phyloP scores from a whole-genome alignment of 2,797 vertebrate species.

The Acridotheres tristis region DNA sequence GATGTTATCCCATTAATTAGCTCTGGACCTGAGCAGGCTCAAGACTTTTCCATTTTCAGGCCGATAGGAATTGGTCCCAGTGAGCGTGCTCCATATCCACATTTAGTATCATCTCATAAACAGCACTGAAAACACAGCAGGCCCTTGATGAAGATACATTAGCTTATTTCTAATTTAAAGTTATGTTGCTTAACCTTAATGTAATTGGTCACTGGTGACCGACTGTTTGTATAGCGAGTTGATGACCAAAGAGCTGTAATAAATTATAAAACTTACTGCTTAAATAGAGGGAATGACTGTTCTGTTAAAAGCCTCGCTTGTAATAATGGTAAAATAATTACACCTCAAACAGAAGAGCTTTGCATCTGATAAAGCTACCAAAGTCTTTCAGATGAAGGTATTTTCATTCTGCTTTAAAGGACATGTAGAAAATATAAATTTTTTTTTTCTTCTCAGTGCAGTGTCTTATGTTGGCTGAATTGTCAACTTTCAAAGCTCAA shows the following conservation, averaged over 20 bases:
- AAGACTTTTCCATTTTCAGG: conserved; percentile 81
- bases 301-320: conserved; percentile 74
- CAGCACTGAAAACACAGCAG: conserved; percentile 81
- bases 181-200: conserved; percentile 81
- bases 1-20: conserved; percentile 86
- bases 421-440: not conserved
- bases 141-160: conserved; percentile 81
- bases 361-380: conserved; percentile 71
- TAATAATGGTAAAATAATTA: conserved; percentile 82
- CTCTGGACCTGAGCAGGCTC: conserved; percentile 78
- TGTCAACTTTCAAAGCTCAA: conserved; percentile 51
- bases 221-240: conserved; percentile 81
- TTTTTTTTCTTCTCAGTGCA: not conserved
- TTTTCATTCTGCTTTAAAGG: conserved; percentile 70
- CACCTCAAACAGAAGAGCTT: conserved; percentile 68
- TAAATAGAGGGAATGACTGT: conserved; percentile 72
- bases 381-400: conserved; percentile 71
- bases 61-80: conserved; percentile 83
- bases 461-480: conserved; percentile 17
- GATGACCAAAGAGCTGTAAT: conserved; percentile 80
- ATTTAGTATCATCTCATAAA: conserved; percentile 84
- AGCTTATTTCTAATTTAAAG: conserved; percentile 82
- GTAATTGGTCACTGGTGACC: conserved; percentile 91
- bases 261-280: conserved; percentile 76
- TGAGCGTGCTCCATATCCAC: conserved; percentile 82